Percentiles rank a stretch among this genome's conserved stretches.
phyloP scores from a whole-genome alignment of 1,140 invertebrate genomes.

The Tetragnatha versicolor region DNA sequence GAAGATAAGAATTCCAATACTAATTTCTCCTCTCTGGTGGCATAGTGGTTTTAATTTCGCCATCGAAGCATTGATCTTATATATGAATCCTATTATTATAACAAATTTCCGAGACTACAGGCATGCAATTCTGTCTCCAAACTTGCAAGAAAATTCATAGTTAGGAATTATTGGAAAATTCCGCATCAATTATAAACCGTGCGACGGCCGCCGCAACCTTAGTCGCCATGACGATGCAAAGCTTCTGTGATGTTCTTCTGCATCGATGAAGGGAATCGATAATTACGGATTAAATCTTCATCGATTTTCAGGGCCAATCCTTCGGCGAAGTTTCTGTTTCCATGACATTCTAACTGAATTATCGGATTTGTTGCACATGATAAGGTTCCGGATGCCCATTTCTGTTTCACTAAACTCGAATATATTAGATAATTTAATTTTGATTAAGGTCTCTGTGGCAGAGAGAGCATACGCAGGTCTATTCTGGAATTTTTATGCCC shows the following conservation, averaged over 20 bases:
- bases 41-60: no score
- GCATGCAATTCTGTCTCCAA: no score
- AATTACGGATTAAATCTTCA: slow-evolving; percentile 49
- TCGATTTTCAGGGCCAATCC: slow-evolving; percentile 23
- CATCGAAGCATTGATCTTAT: no score
- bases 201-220: neutral
- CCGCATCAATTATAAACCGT: slow-evolving; percentile 32
- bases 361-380: slow-evolving; percentile 19
- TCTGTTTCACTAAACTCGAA: neutral
- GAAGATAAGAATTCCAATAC: no score
- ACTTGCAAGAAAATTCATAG: slow-evolving; percentile 33
- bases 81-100: no score
- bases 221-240: slow-evolving; percentile 33
- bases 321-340: slow-evolving; percentile 14
- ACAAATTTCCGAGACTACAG: no score
- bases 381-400: neutral
- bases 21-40: no score
- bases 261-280: slow-evolving; percentile 36
- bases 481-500: no score
- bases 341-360: slow-evolving; percentile 16
- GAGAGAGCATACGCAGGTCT: neutral
- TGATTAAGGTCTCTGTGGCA: neutral
- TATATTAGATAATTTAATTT: neutral
- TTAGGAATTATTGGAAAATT: slow-evolving; percentile 43
- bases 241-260: slow-evolving; percentile 22